phyloP scores from a whole-genome alignment of 1,140 invertebrate genomes.

The Hermatobates lingyangjiaoensis region DNA sequence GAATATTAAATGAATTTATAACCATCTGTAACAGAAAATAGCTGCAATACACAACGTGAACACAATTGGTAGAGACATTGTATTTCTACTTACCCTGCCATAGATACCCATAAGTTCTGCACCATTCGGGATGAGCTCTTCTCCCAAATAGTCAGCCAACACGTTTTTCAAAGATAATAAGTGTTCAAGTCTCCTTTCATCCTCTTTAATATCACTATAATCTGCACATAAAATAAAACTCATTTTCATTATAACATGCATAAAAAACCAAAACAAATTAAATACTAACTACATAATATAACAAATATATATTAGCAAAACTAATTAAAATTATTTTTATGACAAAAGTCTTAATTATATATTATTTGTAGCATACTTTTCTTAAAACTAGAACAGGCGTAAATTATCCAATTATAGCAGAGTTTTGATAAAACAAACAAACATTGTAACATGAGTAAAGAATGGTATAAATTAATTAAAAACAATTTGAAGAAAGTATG shows the following conservation, averaged over 20 bases:
- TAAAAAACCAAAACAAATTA: too few relatives aligned
- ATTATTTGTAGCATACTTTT: too few relatives aligned
- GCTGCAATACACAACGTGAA: too few relatives aligned
- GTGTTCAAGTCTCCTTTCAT: slow-evolving; percentile 51
- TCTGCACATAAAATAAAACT: too few relatives aligned
- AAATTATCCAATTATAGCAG: background rate
- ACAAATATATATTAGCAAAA: too few relatives aligned
- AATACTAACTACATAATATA: too few relatives aligned
- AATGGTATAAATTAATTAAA: background rate
- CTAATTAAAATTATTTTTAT: too few relatives aligned
- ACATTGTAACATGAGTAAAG: background rate
- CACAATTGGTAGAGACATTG: too few relatives aligned
- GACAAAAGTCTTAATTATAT: too few relatives aligned
- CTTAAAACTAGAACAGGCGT: background rate
- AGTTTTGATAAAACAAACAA: background rate
- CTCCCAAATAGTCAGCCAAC: slow-evolving; percentile 41
- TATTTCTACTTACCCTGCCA: slow-evolving; percentile 41
- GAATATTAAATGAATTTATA: slow-evolving; percentile 70
- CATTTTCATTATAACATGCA: too few relatives aligned
- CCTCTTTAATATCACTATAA: slow-evolving; percentile 53
- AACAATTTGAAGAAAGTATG: background rate
- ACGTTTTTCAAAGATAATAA: slow-evolving; percentile 44
- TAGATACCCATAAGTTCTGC: slow-evolving; percentile 62
- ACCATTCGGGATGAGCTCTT: slow-evolving; percentile 44
- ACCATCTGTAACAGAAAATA: slow-evolving; percentile 38